Conservation (phyloP, 1,140 invertebrate species). For the Ptiloglossa arizonensis region DNA sequence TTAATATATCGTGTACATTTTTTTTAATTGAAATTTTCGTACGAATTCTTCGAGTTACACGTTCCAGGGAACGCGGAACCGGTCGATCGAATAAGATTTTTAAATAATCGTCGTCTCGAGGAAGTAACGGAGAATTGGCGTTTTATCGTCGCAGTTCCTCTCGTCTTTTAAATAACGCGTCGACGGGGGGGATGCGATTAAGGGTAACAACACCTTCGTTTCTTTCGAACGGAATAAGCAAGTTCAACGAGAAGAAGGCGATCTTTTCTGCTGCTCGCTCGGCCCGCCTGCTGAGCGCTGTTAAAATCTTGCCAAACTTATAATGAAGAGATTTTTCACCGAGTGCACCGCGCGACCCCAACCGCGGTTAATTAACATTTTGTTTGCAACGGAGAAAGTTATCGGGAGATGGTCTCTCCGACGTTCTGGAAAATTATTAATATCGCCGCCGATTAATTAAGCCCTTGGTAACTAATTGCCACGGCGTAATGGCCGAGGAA, state of each 20-base stretch:
- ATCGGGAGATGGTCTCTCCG: slow-evolving; percentile 29
- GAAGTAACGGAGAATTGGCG: too few species aligned
- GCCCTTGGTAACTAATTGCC: slow-evolving; percentile 33
- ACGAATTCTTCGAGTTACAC: too few species aligned
- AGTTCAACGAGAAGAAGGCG: slow-evolving; percentile 46
- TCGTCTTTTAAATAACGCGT: neutral
- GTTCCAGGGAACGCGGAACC: too few species aligned
- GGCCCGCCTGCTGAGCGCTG: slow-evolving; percentile 32
- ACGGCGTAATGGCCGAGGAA: neutral
- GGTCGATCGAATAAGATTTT: too few species aligned
- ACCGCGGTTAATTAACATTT: slow-evolving; percentile 70
- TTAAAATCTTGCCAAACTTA: slow-evolving; percentile 67
- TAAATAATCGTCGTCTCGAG: too few species aligned
- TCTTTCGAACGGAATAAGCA: slow-evolving; percentile 25
- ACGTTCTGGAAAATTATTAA: slow-evolving; percentile 59
- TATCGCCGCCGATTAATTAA: slow-evolving; percentile 47
- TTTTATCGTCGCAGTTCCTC: neutral
- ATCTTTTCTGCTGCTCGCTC: slow-evolving; percentile 25
- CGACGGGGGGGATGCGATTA: neutral
- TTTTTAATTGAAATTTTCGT: too few species aligned
- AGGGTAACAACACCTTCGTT: slow-evolving; percentile 2
- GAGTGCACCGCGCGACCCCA: slow-evolving; percentile 3
- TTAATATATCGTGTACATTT: too few species aligned
- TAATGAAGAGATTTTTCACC: slow-evolving; percentile 72
- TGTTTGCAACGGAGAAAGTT: slow-evolving; percentile 66